Evolutionary conservation across 2,113 vertebrate genomes (phyloP), one percentile per base, ranked within the genome.

Genomic region (Corapipo altera): DNA sequence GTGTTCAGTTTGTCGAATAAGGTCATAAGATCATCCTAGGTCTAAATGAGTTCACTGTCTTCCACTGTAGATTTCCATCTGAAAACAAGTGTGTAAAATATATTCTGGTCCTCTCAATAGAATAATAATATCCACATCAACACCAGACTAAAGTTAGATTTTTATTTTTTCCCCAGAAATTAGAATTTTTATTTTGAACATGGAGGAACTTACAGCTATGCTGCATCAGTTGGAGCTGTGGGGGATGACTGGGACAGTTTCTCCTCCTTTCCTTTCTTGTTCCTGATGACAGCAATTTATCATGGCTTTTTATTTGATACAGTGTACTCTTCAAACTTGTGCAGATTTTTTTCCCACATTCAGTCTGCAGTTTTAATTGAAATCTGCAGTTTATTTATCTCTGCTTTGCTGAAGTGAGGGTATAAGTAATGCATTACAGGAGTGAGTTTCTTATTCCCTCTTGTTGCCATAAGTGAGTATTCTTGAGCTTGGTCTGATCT

Each of bases 21-120:
- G 0, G 0, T 73, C 43, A 7, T 33, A 23, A 37, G 5, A 11
- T 58, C 43, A 65, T 43, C 35, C 27, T 3, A 13, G 14, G 26
- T 72, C 49, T 72, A 37, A 72, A 61, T 43, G 28, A 49, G 10
- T 49, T 62, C 51, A 20, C n/a, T 71, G 15, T 48, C 15, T 43
- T 73, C 27, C 23, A 2, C 26, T 85, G 17, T 28, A 48, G 32
- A 62, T 78, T 85, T 49, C 52, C 39, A 10, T 32, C 62, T 83
- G 75, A 51, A 86, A 86, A 55, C 13, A 55, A 37, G 17, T 6
- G 24, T 58, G 35, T 49, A 58, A 67, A 92, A 59, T 82, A 26
- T 12, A 7, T 76, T 48, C 67, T 65, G 44, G 5, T 15, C 19
- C 48, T 61, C 61, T 71, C 65, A 20, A n/a, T 24, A 32, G 52